Conservation (phyloP, 2,113 vertebrate species). For the Motacilla tschutschensis region DNA sequence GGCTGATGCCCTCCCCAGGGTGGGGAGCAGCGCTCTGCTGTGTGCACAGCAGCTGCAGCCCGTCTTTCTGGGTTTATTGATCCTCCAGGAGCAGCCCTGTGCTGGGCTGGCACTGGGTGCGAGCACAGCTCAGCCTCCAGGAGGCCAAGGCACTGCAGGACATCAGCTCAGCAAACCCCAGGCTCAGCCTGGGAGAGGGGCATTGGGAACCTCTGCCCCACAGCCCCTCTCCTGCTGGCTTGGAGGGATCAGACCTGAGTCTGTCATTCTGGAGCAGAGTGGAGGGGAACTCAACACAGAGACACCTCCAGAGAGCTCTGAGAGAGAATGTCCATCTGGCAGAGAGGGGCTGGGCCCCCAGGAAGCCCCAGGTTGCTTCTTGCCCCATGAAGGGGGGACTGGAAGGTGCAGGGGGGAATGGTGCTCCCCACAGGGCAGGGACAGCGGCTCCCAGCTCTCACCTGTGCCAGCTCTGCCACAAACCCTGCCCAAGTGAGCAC, state of each 20-base stretch:
- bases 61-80: background rate
- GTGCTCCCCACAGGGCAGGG: background rate
- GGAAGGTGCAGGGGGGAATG: background rate
- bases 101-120: background rate
- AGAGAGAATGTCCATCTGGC: background rate
- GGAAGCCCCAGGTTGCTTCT: background rate
- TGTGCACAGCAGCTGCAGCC: background rate
- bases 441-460: background rate
- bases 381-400: rapidly evolving
- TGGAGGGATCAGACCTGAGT: background rate
- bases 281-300: background rate
- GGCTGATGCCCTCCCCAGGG: background rate
- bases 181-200: background rate
- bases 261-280: background rate
- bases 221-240: rapidly evolving
- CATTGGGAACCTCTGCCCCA: background rate
- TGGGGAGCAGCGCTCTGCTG: background rate
- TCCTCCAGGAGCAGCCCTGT: background rate
- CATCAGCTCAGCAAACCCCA: background rate
- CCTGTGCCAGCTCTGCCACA: background rate
- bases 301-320: background rate
- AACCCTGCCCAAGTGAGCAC: background rate
- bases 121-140: background rate
- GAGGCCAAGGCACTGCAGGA: background rate
- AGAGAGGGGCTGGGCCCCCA: background rate